Conservation (phyloP, 1,140 invertebrate genomes). For the Goniozus legneri region DNA sequence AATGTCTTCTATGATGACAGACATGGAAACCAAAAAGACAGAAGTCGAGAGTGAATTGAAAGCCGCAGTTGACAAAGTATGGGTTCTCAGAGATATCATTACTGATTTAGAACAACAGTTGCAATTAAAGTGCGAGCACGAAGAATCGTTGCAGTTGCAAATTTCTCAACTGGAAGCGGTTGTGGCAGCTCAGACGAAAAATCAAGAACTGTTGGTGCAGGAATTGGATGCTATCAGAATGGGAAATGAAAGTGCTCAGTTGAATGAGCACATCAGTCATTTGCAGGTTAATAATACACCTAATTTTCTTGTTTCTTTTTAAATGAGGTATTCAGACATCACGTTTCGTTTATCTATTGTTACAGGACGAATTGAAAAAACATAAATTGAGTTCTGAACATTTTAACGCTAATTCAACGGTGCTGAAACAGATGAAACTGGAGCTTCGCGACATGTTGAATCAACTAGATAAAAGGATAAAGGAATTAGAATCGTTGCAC, state of each 20-base stretch:
- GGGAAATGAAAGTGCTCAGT: conserved; percentile 51
- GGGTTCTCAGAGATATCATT: conserved; percentile 71
- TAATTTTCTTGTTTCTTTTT: background rate
- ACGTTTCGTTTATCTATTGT: conserved; percentile 1
- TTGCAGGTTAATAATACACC: conserved; percentile 43
- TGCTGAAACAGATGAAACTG: conserved; percentile 54
- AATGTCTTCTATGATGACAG: conserved; percentile 59
- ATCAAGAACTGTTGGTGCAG: conserved; percentile 55
- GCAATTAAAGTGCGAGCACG: conserved; percentile 58
- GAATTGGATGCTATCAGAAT: conserved; percentile 55
- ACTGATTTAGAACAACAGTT: conserved; percentile 69
- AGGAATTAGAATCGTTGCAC: conserved; percentile 67
- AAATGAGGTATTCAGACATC: background rate
- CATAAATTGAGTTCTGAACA: conserved; percentile 58
- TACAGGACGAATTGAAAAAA: conserved; percentile 57
- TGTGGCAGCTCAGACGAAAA: conserved; percentile 56
- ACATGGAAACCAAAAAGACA: conserved; percentile 58
- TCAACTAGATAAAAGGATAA: conserved; percentile 63
- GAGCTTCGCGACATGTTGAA: conserved; percentile 61
- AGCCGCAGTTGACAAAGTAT: conserved; percentile 68
- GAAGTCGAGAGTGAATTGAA: conserved; percentile 65
- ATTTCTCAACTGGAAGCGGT: conserved; percentile 52
- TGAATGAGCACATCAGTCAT: conserved; percentile 54
- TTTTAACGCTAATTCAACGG: conserved; percentile 52
- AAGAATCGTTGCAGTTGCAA: conserved; percentile 49